Base-by-base conservation (phyloP, 2,888 invertebrate species). In the Amiota minor region DNA sequence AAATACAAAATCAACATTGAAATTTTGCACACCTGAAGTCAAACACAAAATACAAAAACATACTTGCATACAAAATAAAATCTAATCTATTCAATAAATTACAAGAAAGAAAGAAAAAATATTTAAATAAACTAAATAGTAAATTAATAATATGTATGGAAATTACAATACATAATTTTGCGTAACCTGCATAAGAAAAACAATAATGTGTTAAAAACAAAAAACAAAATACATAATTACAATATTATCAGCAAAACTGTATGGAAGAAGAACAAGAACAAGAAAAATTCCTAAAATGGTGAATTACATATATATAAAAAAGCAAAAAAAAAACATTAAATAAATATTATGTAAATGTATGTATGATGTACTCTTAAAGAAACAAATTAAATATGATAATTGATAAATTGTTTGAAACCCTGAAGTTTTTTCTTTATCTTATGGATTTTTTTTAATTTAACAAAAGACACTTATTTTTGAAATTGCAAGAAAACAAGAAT, bases 1-100 rank as follows among this genome's bases (percentile, higher is more conserved):
- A 78, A 78, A 75, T 76, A 77, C 53, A 78, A 49, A 78, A 77
- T 76, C 72, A 78, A 75, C 80, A 74, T 78, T 75, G 64, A 77
- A 76, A 74, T 73, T 78, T 77, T 77, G 78, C 82, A 82, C 80
- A 75, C 72, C 77, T 75, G 72, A 76, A 71, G 46, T 12, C 53
- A 72, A 61, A 55, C 1, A 35, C 74, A 56, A 65, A 53, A 74
- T 53, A 65, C 6, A 70, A 65, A 67, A 74, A 72, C 72, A 70
- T 72, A 70, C 67, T n/a, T 18, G 61, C 56, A 62, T 45, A 49
- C 55, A n/a, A 65, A 18, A 59, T 46, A n/a, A 67, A 47, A 65
- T 11, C 10, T 49, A 47, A 65, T 11, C 10, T 49, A 71, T 16
- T 23, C 23, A 18, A 14, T 11, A 61, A 16, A 62, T 49, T 49